A percentile compares a stretch with the other conserved stretches of the same genome.
Evolutionary conservation across 1,140 invertebrate species (phyloP).

Genomic region (Glossosoma conforme): DNA sequence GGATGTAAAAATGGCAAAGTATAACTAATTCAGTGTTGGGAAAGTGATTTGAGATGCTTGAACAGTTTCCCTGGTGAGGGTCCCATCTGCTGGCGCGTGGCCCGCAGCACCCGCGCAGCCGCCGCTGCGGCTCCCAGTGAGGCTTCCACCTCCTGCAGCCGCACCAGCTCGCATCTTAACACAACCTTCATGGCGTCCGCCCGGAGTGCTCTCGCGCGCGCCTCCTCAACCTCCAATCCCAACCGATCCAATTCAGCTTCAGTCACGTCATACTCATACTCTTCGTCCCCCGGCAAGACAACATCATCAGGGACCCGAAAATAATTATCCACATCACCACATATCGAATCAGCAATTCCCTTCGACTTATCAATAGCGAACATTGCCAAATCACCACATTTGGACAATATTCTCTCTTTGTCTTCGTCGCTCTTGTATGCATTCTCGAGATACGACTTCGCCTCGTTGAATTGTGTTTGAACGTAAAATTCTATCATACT

Average conservation of each 20-base stretch:
- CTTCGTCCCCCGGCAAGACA: constrained; percentile 5
- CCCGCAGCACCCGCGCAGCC: no score
- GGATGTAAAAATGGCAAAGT: no score
- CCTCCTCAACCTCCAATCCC: constrained; percentile 4
- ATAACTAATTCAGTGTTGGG: no score
- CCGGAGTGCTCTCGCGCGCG: background rate
- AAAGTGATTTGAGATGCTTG: no score
- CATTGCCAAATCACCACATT: constrained; percentile 8
- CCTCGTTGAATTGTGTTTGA: constrained; percentile 11
- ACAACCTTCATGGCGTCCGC: background rate
- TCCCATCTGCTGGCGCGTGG: no score
- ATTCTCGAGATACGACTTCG: constrained; percentile 5
- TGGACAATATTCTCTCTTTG: constrained; percentile 7
- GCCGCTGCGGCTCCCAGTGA: background rate
- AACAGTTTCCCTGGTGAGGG: no score
- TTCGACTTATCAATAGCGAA: constrained; percentile 10
- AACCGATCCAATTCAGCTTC: constrained; percentile 11
- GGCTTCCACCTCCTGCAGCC: background rate
- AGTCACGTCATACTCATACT: constrained; percentile 1
- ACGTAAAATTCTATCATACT: constrained; percentile 6
- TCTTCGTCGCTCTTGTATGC: background rate
- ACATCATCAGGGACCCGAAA: constrained; percentile 16
- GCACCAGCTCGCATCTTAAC: background rate
- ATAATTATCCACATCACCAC: constrained; percentile 8
- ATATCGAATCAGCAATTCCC: background rate